Base-by-base conservation (phyloP, 2,113 vertebrate genomes). In the Ceratotherium simum region DNA sequence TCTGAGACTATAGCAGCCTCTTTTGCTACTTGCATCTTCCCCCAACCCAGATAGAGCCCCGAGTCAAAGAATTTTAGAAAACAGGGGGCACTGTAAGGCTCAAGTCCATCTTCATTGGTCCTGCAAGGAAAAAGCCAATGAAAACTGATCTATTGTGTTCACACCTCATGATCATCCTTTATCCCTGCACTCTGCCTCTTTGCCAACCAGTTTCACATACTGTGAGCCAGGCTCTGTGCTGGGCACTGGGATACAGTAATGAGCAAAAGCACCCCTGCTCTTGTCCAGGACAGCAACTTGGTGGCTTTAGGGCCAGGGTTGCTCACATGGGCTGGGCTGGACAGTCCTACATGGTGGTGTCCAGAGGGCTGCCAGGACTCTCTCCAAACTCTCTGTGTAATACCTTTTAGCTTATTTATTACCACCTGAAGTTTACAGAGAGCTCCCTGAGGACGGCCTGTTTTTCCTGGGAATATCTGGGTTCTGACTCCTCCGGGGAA, bases 1-100 rank as follows among this genome's bases (percentile, higher is more conserved):
- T 90, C 54, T 20, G 39, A 56, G 21, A 51, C 25, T 14, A 11
- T 1, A 42, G 75, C 16, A 69, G 60, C 25, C 9, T 72, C 25
- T 79, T 72, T 33, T 8, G 21, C 18, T 56, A 7, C 3, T 54
- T 27, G 16, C 23, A 48, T 75, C 36, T 82, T 58, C 23, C 23
- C 54, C 67, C 73, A 48, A 46, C 67, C 54, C 21, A 42, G 42
- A 39, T 0, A n/a, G 69, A 92, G 39, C 11, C 62, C 21, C 17
- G 81, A 54, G 80, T 65, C 65, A 39, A 80, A 95, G 94, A 73
- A 54, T 23, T 72, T 69, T 39, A 73, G 82, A 39, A 64, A 89
- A 29, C 20, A 4, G 16, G 20, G 58, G 17, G 58, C 25, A 20
- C 11, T 2, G 21, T 54, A 46, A 25, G 42, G 39, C 23, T 64